phyloP scores from a whole-genome alignment of 1,140 invertebrate genomes.

The Anastrepha obliqua region DNA sequence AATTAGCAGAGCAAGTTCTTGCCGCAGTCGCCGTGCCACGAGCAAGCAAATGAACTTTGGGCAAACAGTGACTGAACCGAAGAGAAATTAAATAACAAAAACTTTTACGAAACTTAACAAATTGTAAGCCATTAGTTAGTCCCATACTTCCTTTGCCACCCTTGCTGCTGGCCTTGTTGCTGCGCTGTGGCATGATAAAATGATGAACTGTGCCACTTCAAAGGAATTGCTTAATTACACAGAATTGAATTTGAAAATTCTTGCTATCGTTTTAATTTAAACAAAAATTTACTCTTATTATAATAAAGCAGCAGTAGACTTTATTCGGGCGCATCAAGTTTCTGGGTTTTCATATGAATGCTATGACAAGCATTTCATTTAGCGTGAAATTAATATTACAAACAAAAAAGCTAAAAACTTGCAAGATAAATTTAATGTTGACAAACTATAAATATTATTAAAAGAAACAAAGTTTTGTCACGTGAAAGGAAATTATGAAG shows the following conservation, averaged over 20 bases:
- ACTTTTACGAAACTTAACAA: constrained; percentile 48
- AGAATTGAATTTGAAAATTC: constrained; percentile 46
- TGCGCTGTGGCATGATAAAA: neutral
- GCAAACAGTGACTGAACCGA: neutral
- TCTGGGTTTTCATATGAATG: neutral
- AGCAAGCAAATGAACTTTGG: neutral
- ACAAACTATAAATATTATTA: too few relatives aligned
- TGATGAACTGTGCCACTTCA: constrained; percentile 11
- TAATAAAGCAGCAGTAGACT: neutral
- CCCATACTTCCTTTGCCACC: neutral
- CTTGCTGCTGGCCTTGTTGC: neutral
- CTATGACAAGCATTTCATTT: neutral
- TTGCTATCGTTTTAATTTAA: constrained; percentile 40
- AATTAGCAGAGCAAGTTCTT: neutral
- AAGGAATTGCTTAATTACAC: constrained; percentile 29
- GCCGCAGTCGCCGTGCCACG: neutral
- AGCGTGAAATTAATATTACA: constrained; percentile 2
- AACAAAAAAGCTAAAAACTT: neutral
- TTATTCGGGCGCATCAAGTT: neutral
- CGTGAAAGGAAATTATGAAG: too few relatives aligned
- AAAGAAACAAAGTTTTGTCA: too few relatives aligned
- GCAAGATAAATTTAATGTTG: neutral
- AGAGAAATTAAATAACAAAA: constrained; percentile 52
- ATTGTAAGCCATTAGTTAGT: constrained; percentile 46
- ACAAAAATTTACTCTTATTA: constrained; percentile 28